Base-by-base conservation (phyloP, 2,888 invertebrate genomes). In the Harpagoxenus sublaevis region DNA sequence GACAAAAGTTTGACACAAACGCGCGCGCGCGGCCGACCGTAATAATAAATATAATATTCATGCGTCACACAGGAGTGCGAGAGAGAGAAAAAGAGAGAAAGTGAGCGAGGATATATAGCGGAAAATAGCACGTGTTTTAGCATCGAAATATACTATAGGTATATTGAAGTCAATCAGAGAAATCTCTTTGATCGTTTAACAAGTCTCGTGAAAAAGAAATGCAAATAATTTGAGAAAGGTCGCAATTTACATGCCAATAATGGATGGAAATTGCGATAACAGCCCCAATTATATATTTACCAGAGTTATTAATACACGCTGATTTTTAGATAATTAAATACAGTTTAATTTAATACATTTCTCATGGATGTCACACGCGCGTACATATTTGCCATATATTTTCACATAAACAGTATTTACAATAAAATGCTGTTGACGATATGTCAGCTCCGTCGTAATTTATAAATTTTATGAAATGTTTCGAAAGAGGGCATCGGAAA, bases 31-130 rank as follows among this genome's bases (percentile, higher is more conserved):
- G 42, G 71, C 60, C 71, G 31, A 48, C 31, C 35, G 60, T 60
- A 65, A 81, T 81, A 60, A 81, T 73, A 73, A 71, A 81, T 81
- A 71, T 81, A 60, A 60, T 79, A 78, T 71, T 79, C 79, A 81
- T 81, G 51, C 73, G 48, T 79, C 48, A 15, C 35, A 3, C 5
- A 35, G 35, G 6, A 57, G n/a, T 5, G 42, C 2, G 12, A 42
- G 10, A 53, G 39, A 28, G 15, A 23, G 28, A 31, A 18, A 35
- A 0, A 48, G 18, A 39, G 15, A 23, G 60, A 39, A 1, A 12
- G 9, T 23, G 53, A 55, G n/a, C 9, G 35, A 51, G 9, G 3
- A 23, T n/a, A 66, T 15, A 12, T 23, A 3, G 35, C 60, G 71
- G 48, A 60, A 71, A 79, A 48, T 60, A 48, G 48, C 60, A 12